Conservation (phyloP, 2,113 vertebrate genomes). For the Mohoua ochrocephala region DNA sequence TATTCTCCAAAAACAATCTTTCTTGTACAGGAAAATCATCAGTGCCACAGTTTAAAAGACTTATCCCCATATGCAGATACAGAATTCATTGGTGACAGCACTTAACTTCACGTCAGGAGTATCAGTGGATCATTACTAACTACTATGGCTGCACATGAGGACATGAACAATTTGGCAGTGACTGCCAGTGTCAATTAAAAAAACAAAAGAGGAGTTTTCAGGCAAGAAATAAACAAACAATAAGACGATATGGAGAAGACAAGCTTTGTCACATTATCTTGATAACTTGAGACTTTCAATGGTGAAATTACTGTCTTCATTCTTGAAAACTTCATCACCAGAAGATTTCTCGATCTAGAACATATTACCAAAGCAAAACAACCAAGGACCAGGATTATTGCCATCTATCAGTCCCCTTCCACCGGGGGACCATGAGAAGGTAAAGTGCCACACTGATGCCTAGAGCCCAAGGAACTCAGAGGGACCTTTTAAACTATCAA, state of each 20-base stretch:
- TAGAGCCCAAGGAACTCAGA: neutral
- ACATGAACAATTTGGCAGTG: neutral
- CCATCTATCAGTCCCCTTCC: neutral
- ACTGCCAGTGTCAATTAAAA: neutral
- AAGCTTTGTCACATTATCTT: neutral
- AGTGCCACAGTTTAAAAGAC: neutral
- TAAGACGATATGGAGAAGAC: neutral
- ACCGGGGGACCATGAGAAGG: neutral
- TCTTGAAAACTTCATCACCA: neutral
- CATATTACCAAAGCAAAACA: neutral
- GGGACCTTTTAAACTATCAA: neutral
- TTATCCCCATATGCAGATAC: neutral
- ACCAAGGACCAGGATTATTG: neutral
- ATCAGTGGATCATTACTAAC: neutral
- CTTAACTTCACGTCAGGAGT: neutral
- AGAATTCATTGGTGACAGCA: neutral
- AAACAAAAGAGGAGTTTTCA: neutral
- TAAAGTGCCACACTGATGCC: neutral
- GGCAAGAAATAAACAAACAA: neutral
- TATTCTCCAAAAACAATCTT: neutral
- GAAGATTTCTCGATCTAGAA: neutral
- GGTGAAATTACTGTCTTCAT: neutral
- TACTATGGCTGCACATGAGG: neutral
- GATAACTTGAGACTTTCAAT: neutral
- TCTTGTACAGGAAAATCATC: neutral